Percentiles rank a stretch among this genome's conserved stretches.
phyloP scores from a whole-genome alignment of 2,113 vertebrate genomes.

The Coptodon rendalli region DNA sequence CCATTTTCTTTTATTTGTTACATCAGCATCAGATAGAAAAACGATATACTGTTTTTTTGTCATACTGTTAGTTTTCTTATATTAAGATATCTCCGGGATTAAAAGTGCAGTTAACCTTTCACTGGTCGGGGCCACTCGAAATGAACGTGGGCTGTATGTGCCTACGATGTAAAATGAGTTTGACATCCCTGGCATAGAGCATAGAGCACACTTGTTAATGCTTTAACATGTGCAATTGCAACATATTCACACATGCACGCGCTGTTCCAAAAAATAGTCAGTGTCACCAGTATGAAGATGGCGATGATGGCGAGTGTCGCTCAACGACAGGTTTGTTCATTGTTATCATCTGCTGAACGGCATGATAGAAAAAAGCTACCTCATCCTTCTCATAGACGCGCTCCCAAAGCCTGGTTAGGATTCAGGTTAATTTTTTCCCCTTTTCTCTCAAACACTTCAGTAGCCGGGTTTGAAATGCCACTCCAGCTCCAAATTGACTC shows the following conservation, averaged over 20 bases:
- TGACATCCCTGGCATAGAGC: neutral
- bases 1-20: neutral
- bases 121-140: neutral
- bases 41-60: neutral
- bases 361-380: slow-evolving; percentile 14
- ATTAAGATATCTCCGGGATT: neutral
- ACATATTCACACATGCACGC: neutral
- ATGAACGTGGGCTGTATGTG: neutral
- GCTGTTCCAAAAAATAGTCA: neutral
- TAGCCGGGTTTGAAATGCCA: slow-evolving; percentile 50
- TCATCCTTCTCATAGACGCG: neutral
- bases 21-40: neutral
- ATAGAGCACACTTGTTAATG: neutral
- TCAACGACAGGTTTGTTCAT: slow-evolving; percentile 11
- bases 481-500: slow-evolving; percentile 60
- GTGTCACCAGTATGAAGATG: neutral
- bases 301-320: neutral
- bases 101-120: neutral
- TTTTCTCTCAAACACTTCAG: slow-evolving; percentile 35
- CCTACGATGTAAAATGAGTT: neutral
- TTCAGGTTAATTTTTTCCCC: slow-evolving; percentile 17
- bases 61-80: neutral
- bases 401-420: slow-evolving; percentile 14
- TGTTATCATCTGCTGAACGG: slow-evolving; percentile 12
- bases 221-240: neutral